These are phyloP conservation scores for Drosophila bocki DNA, from an alignment of 1,140 invertebrate genomes.

Conservation along the genomic window DNA sequence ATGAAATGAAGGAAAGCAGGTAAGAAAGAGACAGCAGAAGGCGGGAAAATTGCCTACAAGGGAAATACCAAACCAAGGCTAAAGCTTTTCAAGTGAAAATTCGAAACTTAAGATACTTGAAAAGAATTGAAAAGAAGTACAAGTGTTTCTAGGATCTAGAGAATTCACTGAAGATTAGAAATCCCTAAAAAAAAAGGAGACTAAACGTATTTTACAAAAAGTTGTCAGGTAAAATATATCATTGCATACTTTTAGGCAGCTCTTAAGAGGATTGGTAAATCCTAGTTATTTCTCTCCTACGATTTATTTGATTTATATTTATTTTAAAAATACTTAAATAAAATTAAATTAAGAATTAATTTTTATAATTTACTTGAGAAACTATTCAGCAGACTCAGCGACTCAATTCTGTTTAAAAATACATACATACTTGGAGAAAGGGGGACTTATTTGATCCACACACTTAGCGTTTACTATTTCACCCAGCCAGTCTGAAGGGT, in stretches of 20 bases:
- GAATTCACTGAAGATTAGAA: background rate
- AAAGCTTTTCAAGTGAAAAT: constrained; percentile 1
- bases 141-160: no score
- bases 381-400: background rate
- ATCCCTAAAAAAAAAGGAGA: background rate
- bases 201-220: background rate
- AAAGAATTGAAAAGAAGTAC: background rate
- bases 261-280: background rate
- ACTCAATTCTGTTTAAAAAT: background rate
- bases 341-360: no score
- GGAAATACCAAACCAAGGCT: constrained; percentile 3
- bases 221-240: background rate
- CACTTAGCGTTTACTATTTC: constrained; percentile 1
- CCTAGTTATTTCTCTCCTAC: no score
- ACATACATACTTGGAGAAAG: background rate
- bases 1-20: background rate
- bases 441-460: background rate
- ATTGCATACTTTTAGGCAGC: background rate
- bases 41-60: constrained; percentile 19
- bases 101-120: constrained; percentile 21
- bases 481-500: background rate
- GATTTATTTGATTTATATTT: background rate
- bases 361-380: background rate
- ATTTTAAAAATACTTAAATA: background rate
- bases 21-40: background rate